phyloP scores from a whole-genome alignment of 2,888 invertebrate genomes.

The Cheilosia variabilis region DNA sequence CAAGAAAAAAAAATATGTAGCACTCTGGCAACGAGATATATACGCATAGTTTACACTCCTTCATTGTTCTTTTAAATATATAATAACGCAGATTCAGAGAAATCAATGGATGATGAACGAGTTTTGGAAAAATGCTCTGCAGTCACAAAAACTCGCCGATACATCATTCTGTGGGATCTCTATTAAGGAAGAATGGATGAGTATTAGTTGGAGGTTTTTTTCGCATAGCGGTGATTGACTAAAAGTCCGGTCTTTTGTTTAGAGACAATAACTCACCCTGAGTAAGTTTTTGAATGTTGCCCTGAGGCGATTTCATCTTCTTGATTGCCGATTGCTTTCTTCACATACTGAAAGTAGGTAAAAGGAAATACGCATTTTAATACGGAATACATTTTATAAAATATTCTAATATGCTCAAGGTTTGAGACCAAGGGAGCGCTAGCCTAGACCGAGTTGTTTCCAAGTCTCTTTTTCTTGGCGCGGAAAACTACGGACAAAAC shows the following conservation, averaged over 20 bases:
- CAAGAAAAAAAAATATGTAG: constrained; percentile 34
- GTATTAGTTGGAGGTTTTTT: background rate
- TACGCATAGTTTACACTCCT: constrained; percentile 62
- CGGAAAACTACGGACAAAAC: too few relatives aligned
- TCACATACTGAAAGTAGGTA: constrained; percentile 87
- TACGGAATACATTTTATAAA: constrained; percentile 20
- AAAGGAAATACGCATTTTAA: constrained; percentile 74
- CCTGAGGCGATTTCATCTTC: constrained; percentile 85
- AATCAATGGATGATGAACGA: constrained; percentile 65
- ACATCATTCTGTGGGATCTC: constrained; percentile 83
- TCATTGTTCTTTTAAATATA: constrained; percentile 62
- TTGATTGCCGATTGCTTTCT: constrained; percentile 86
- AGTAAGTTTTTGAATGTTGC: constrained; percentile 82
- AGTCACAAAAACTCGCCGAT: constrained; percentile 38
- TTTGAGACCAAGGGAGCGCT: too few relatives aligned
- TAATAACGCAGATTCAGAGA: constrained; percentile 67
- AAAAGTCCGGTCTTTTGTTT: too few relatives aligned
- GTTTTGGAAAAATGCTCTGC: constrained; percentile 53
- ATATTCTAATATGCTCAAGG: too few relatives aligned
- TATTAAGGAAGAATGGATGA: constrained; percentile 61
- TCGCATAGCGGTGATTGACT: too few relatives aligned
- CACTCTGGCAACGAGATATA: constrained; percentile 65
- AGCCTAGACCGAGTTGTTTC: too few relatives aligned
- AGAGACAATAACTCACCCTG: constrained; percentile 79
- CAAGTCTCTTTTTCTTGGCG: too few relatives aligned